Percentiles rank a stretch among this genome's conserved stretches.
Conservation (phyloP, 2,797 vertebrate species). For the Tokudaia tokunoshimensis region DNA sequence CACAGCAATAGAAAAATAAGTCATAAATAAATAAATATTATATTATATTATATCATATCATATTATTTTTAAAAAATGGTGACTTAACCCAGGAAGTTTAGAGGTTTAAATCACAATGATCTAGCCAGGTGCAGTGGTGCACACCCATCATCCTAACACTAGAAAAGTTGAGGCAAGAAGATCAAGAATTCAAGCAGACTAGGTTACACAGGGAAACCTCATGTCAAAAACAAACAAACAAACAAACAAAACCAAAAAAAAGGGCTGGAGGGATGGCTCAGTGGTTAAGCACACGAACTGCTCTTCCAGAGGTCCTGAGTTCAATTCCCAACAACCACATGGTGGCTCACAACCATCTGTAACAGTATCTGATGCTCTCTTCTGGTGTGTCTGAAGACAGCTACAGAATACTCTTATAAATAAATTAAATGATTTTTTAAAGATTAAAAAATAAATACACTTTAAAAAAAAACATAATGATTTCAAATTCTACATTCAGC, state of each 20-base stretch:
- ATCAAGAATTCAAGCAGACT: background rate
- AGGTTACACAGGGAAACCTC: background rate
- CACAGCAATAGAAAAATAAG: background rate
- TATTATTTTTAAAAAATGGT: too few relatives aligned
- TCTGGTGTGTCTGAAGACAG: background rate
- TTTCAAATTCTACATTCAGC: constrained; percentile 9
- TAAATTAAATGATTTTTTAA: background rate
- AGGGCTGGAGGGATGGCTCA: background rate
- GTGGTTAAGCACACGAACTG: background rate
- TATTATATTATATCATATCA: too few relatives aligned
- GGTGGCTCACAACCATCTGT: background rate
- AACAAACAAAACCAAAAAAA: background rate
- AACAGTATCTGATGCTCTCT: background rate
- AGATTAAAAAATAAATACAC: background rate
- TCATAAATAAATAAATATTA: too few relatives aligned
- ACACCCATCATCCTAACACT: background rate
- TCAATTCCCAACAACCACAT: background rate
- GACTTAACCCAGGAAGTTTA: background rate
- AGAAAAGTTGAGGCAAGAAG: background rate
- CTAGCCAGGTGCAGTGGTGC: too few relatives aligned
- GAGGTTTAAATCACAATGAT: background rate
- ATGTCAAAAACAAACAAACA: background rate
- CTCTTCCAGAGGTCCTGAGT: background rate
- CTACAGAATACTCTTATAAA: background rate
- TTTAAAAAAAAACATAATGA: background rate